Evolutionary conservation across 2,797 vertebrate species (phyloP).

Genomic region (Takifugu rubripes): DNA sequence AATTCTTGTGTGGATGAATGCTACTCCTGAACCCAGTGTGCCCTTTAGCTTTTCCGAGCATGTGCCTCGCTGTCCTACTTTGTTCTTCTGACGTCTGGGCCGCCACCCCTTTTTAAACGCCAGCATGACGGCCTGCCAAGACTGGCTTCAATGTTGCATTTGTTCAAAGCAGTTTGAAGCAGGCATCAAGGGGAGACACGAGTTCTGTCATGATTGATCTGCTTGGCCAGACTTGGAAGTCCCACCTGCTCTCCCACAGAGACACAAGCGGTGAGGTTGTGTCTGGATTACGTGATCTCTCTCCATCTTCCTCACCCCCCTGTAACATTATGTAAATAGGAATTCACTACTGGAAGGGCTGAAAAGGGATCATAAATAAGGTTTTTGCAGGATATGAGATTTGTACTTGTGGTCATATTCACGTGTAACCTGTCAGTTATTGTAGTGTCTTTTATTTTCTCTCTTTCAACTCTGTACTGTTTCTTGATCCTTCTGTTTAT

Average conservation of each 20-base stretch:
- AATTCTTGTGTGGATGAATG: conserved; percentile 61
- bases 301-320: conserved; percentile 3
- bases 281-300: conserved; percentile 18
- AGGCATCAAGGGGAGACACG: conserved; percentile 24
- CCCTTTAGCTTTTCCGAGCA: conserved; percentile 13
- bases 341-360: conserved; percentile 26
- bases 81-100: conserved; percentile 4
- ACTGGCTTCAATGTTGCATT: conserved; percentile 10
- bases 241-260: conserved; percentile 24
- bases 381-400: too few species aligned
- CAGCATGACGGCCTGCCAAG: not conserved
- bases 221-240: conserved; percentile 20
- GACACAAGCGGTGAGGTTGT: conserved; percentile 3
- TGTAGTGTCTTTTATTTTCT: not conserved
- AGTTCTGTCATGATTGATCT: conserved; percentile 17
- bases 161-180: conserved; percentile 26
- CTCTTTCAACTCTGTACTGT: too few species aligned
- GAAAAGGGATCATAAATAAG: conserved; percentile 3
- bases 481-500: conserved; percentile 3
- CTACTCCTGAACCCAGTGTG: conserved; percentile 11
- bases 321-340: conserved; percentile 10
- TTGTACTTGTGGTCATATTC: not conserved
- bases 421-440: not conserved
- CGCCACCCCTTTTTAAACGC: conserved; percentile 9
- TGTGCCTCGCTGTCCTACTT: conserved; percentile 13